phyloP scores from a whole-genome alignment of 2,113 vertebrate genomes.

The Callocephalon fimbriatum region DNA sequence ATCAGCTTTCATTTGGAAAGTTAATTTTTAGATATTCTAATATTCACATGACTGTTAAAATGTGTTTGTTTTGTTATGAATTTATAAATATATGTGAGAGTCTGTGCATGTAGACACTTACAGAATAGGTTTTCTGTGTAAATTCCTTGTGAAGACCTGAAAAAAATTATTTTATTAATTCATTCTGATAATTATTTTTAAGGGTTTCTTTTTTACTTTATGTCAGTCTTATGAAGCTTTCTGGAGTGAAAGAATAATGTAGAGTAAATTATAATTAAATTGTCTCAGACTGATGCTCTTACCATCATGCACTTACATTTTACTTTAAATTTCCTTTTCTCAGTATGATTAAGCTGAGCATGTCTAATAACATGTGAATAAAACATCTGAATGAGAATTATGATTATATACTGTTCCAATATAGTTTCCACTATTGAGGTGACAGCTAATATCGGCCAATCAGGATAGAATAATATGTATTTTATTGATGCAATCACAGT shows the following conservation, averaged over 20 bases:
- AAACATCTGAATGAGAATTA: neutral
- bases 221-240: neutral
- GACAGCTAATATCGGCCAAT: neutral
- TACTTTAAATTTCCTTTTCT: neutral
- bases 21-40: slow-evolving; percentile 1
- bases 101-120: neutral
- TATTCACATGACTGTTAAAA: neutral
- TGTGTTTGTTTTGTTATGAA: neutral
- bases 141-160: neutral
- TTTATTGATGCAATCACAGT: neutral
- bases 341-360: neutral
- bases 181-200: neutral
- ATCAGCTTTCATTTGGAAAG: slow-evolving; percentile 10
- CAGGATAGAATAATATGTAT: neutral
- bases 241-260: neutral
- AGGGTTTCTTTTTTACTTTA: fast-evolving
- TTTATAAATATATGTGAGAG: neutral
- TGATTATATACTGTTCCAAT: neutral
- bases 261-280: neutral
- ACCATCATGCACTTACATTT: neutral
- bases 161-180: neutral
- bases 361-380: neutral
- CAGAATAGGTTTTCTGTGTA: neutral
- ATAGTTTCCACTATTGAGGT: neutral
- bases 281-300: neutral